These are phyloP conservation scores for Lota lota DNA, from an alignment of 2,113 vertebrate species.

Conservation along the genomic window DNA sequence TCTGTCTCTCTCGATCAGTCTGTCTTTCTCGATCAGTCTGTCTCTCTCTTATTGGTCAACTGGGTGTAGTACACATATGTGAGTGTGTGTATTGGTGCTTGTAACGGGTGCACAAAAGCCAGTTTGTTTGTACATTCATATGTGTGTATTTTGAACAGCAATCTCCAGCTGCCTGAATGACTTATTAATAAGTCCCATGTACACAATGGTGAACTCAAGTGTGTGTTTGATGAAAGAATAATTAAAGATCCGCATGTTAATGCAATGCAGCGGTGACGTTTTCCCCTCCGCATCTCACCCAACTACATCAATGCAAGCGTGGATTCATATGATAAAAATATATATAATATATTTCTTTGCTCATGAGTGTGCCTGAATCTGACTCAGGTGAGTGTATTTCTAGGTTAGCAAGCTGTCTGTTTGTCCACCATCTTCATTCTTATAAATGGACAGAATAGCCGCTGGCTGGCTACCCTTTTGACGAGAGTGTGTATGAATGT, in stretches of 20 bases:
- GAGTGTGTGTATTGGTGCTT: background rate
- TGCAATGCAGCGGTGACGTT: background rate
- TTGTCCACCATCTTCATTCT: conserved; percentile 57
- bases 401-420: conserved; percentile 53
- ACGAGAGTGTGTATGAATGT: background rate
- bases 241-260: background rate
- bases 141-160: conserved; percentile 25
- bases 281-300: background rate
- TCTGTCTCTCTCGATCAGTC: background rate
- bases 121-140: background rate
- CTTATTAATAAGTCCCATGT: conserved; percentile 56
- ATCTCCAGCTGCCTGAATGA: conserved; percentile 56
- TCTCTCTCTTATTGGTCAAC: background rate
- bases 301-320: conserved; percentile 1
- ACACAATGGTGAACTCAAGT: conserved; percentile 30
- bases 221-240: conserved; percentile 15
- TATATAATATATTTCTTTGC: conserved; percentile 10
- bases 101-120: background rate
- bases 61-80: background rate
- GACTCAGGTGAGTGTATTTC: conserved; percentile 63
- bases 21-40: conserved; percentile 1
- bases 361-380: conserved; percentile 6
- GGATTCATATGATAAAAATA: conserved; percentile 2
- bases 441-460: conserved; percentile 63
- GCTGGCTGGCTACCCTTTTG: conserved; percentile 5